Evolutionary conservation across 2,113 vertebrate genomes (phyloP).

Genomic region (Crotalus helleri): DNA sequence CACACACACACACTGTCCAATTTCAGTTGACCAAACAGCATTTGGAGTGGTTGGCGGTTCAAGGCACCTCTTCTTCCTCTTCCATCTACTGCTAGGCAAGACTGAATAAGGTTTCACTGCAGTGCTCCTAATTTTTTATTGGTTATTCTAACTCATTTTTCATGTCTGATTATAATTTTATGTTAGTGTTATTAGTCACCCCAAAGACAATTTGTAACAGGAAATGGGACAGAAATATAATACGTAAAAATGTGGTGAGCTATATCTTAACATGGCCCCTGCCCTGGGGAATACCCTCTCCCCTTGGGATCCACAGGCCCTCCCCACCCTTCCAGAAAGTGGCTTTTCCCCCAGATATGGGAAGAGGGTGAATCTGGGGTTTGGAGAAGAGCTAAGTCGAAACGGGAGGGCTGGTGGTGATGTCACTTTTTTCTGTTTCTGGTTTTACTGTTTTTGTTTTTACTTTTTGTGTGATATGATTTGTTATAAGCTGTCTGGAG

Average conservation of each 20-base stretch:
- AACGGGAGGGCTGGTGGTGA: background rate
- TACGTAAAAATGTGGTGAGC: background rate
- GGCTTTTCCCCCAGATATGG: background rate
- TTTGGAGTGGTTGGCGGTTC: background rate
- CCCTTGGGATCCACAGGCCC: background rate
- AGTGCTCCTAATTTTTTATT: background rate
- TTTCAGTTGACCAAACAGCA: background rate
- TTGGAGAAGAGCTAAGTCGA: background rate
- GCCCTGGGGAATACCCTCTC: background rate
- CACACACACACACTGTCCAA: background rate
- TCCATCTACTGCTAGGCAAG: background rate
- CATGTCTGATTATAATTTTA: background rate
- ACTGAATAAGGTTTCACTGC: background rate
- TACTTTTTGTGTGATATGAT: background rate
- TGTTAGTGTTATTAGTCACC: background rate
- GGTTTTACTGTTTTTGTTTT: background rate
- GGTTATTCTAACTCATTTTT: background rate
- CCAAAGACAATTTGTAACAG: background rate
- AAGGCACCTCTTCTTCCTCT: background rate
- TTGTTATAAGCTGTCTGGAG: background rate
- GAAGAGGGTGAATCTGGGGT: too few relatives aligned
- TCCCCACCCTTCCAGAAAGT: background rate
- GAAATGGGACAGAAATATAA: background rate
- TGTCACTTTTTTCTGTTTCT: background rate
- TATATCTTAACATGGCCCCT: background rate